These are phyloP conservation scores for Eurystomus gularis DNA, from an alignment of 2,113 vertebrate species.

Conservation along the genomic window DNA sequence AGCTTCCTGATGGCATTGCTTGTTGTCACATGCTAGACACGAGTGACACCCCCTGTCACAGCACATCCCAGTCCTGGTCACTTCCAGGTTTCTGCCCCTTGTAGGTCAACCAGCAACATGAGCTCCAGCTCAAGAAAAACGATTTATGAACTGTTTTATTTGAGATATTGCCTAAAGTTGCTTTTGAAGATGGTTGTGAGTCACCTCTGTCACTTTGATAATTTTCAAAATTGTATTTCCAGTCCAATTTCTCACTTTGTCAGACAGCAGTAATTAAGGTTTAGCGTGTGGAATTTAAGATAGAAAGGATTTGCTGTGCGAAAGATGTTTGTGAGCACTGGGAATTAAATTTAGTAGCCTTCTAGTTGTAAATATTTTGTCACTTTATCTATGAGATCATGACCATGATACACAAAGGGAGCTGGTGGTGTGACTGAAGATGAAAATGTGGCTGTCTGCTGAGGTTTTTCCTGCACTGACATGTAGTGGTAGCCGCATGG, in stretches of 20 bases:
- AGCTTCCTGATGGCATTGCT: background rate
- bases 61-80: background rate
- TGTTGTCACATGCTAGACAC: background rate
- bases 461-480: background rate
- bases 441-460: background rate
- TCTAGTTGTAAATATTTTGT: slow-evolving; percentile 29
- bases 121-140: background rate
- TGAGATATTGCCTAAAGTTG: background rate
- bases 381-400: slow-evolving; percentile 21
- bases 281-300: slow-evolving; percentile 15
- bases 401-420: background rate
- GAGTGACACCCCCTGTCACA: background rate
- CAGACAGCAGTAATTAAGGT: slow-evolving; percentile 42
- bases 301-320: background rate
- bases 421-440: background rate
- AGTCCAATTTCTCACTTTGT: slow-evolving; percentile 43
- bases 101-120: background rate
- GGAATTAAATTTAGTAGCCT: slow-evolving; percentile 32
- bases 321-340: background rate
- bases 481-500: background rate
- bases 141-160: background rate
- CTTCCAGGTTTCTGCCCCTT: background rate
- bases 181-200: slow-evolving; percentile 24
- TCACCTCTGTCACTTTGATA: background rate
- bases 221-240: slow-evolving; percentile 8